Base-by-base conservation (phyloP, 2,888 invertebrate genomes). In the Andrena chrysosceles region DNA sequence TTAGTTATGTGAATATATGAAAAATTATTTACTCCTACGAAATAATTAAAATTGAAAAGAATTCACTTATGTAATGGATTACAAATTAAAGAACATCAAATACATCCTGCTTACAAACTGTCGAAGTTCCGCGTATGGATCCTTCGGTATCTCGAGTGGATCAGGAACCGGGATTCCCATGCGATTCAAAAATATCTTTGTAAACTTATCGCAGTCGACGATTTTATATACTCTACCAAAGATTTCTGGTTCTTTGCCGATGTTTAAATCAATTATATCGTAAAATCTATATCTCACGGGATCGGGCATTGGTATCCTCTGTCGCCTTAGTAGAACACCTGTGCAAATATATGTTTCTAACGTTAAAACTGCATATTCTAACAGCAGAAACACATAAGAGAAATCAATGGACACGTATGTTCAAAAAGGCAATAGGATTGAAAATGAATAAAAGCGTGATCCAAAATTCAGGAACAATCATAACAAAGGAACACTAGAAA, bases 201-300 rank as follows among this genome's bases (percentile, higher is more conserved):
- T 98, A 92, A 98, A 99, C 86, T 96, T 95, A 92, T 99, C 99
- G 92, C 98, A 98, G 88, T 96, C 96, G 0, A 96, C 96, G 69
- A 99, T 96, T 95, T 97, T 96, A 91, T 96, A 98, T 8, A 96
- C 95, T 92, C 97, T 96, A 13, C 98, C 98, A 91, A 96, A 98
- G 84, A 99, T 96, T 74, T 96, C 96, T 13, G 98, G 96, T 91
- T 97, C 97, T 72, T 95, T 95, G 52, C 98, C 97, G 77, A 99
- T 96, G 92, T 99, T 99, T 54, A 99, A 95, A 94, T 99, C 98
- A 23, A 98, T 95, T 20, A 98, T 96, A 78, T 98, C 97, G 93
- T 97, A 97, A 91, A 62, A 89, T 80, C 81, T 82, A 84, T 96
- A 96, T 87, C 97, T 96, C 91, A 96, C 96, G n/a, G 96, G 96